Conservation (phyloP, 2,113 vertebrate species). For the Burhinus bistriatus region DNA sequence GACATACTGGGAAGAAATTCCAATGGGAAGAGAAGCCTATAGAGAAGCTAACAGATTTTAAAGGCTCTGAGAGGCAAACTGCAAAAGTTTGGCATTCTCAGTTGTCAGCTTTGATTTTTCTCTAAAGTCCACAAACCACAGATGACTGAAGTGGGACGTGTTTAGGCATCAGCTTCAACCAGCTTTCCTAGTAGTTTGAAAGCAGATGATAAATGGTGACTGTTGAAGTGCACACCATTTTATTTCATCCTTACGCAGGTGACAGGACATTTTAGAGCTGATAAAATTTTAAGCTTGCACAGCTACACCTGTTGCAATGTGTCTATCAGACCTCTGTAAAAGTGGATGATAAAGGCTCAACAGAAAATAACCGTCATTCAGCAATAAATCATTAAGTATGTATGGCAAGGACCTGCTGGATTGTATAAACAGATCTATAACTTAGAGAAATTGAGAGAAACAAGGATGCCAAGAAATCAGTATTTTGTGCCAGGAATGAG, state of each 20-base stretch:
- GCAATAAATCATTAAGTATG: background rate
- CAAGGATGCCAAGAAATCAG: background rate
- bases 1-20: background rate
- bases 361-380: background rate
- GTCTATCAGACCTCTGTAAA: background rate
- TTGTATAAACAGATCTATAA: background rate
- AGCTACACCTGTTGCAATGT: background rate
- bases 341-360: background rate
- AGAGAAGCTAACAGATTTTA: background rate
- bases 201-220: background rate
- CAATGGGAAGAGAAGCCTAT: background rate
- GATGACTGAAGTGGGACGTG: background rate
- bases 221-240: background rate
- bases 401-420: background rate
- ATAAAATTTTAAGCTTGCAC: background rate
- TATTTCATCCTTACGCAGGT: background rate
- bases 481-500: background rate
- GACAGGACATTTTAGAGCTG: background rate
- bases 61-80: background rate
- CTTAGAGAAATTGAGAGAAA: background rate
- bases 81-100: background rate
- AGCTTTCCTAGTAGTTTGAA: background rate
- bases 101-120: background rate
- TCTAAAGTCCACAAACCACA: background rate
- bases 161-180: background rate